Percentiles rank a stretch among this genome's conserved stretches.
Evolutionary conservation across 2,888 invertebrate genomes (phyloP).

Genomic region (Hanleya hanleyi): DNA sequence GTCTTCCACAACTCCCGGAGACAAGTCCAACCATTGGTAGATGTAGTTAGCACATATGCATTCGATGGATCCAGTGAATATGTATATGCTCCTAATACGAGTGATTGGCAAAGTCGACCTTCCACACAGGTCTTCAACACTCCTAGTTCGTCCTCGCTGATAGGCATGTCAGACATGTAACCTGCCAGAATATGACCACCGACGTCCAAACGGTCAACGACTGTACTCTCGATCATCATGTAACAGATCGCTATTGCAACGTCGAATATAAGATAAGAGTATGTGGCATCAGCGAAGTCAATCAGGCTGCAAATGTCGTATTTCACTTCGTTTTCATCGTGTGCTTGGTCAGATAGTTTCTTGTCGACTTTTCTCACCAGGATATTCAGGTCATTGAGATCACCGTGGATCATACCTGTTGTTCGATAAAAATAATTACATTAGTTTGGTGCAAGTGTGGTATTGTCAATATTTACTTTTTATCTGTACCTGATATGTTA

Average conservation of each 20-base stretch:
- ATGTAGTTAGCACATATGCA: constrained; percentile 82
- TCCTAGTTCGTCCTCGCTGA: constrained; percentile 80
- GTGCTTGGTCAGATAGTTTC: constrained; percentile 62
- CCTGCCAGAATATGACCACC: constrained; percentile 82
- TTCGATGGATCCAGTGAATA: constrained; percentile 84
- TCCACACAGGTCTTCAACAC: constrained; percentile 84
- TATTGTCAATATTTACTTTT: too few relatives aligned
- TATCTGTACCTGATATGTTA: too few relatives aligned
- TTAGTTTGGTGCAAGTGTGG: too few relatives aligned
- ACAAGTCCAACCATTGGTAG: constrained; percentile 59
- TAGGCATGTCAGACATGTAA: constrained; percentile 79
- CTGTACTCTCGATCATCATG: constrained; percentile 82
- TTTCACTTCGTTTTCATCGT: constrained; percentile 61
- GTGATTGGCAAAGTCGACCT: constrained; percentile 86
- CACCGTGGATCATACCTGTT: constrained; percentile 88
- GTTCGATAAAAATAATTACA: too few relatives aligned
- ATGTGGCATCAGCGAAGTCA: constrained; percentile 90
- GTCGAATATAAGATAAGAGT: constrained; percentile 85
- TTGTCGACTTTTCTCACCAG: constrained; percentile 77
- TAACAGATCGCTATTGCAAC: constrained; percentile 87
- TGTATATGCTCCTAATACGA: constrained; percentile 87
- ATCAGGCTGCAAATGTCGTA: constrained; percentile 82
- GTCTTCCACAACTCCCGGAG: constrained; percentile 54
- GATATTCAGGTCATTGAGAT: constrained; percentile 93
- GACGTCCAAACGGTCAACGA: constrained; percentile 73